These are phyloP conservation scores for Daphoenositta chrysoptera DNA, from an alignment of 2,113 vertebrate species.

Conservation along the genomic window DNA sequence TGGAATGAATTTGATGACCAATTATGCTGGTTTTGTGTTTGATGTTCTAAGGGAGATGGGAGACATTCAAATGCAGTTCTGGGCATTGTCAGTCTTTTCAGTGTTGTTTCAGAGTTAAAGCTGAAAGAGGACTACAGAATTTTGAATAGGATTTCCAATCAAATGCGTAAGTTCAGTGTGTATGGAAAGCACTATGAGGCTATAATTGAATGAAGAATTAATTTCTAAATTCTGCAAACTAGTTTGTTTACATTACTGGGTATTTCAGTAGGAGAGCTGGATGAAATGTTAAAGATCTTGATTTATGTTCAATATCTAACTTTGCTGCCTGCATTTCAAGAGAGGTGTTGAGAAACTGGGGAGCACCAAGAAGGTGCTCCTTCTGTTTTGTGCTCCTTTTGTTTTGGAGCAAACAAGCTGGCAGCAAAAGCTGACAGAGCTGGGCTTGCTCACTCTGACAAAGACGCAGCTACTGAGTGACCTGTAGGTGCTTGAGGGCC, in stretches of 20 bases:
- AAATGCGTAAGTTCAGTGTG: not conserved
- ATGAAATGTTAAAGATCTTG: not conserved
- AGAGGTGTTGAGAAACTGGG: not conserved
- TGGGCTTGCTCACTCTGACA: not conserved
- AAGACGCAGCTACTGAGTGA: not conserved
- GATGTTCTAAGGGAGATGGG: not conserved
- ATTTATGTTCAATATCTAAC: not conserved
- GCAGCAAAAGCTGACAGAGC: not conserved
- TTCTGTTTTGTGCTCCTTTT: too few species aligned
- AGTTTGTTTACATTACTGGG: not conserved
- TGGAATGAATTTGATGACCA: not conserved
- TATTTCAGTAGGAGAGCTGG: not conserved
- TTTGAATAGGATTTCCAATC: not conserved
- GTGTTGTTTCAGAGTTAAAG: not conserved
- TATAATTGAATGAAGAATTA: not conserved
- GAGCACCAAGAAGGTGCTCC: not conserved
- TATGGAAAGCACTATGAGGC: not conserved
- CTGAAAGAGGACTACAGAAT: not conserved
- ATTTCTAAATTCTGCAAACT: not conserved
- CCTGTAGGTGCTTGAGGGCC: not conserved
- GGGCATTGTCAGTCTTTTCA: not conserved
- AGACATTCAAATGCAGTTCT: not conserved
- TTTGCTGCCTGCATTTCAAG: not conserved
- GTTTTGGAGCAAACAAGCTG: not conserved
- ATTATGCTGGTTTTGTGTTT: not conserved